Conservation (phyloP, 2,888 invertebrate species). For the Lasioglossum zephyrum region DNA sequence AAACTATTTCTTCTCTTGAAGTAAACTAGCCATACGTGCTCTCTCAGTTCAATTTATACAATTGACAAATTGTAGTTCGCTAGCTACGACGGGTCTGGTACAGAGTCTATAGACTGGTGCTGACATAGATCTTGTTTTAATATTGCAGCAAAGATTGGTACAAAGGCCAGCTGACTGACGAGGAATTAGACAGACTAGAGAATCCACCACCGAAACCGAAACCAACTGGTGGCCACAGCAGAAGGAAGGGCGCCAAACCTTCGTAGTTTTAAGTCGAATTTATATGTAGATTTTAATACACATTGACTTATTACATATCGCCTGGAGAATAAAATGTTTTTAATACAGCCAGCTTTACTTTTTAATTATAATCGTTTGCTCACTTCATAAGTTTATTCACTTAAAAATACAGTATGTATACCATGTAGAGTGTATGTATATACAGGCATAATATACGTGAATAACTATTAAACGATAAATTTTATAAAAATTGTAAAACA, state of each 20-base stretch:
- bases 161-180: constrained; percentile 92
- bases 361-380: background rate
- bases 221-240: constrained; percentile 84
- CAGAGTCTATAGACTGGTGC: background rate
- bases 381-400: background rate
- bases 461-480: too few relatives aligned
- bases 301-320: constrained; percentile 51
- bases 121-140: background rate
- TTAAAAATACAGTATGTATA: background rate
- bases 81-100: too few relatives aligned
- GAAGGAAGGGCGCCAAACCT: constrained; percentile 84
- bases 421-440: background rate
- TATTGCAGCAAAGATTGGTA: constrained; percentile 94
- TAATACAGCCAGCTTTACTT: constrained; percentile 36
- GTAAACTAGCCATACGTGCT: too few relatives aligned
- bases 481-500: too few relatives aligned
- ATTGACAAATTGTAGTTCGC: too few relatives aligned
- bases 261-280: constrained; percentile 64
- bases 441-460: too few relatives aligned
- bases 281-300: constrained; percentile 55
- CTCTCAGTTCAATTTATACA: too few relatives aligned
- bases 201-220: constrained; percentile 90
- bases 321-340: constrained; percentile 72
- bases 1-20: too few relatives aligned
- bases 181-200: constrained; percentile 91